Percentiles rank a stretch among this genome's conserved stretches.
Conservation (phyloP, 2,113 vertebrate genomes). For the Festucalex cinctus region DNA sequence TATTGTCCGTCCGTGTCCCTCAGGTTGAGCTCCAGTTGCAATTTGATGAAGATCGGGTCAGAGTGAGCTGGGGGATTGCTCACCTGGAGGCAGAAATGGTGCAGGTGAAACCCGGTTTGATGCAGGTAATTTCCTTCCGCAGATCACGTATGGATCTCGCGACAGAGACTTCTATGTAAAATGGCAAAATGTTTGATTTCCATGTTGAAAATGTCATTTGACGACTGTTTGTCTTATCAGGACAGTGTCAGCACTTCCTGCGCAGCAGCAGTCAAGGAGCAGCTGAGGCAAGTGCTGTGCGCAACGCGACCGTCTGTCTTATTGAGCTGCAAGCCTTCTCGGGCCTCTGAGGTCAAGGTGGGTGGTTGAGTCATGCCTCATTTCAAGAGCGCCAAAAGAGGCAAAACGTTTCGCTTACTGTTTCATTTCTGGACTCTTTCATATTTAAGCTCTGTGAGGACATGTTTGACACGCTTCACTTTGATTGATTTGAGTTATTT, state of each 20-base stretch:
- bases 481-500: neutral
- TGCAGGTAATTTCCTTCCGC: constrained; percentile 54
- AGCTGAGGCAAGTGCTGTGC: constrained; percentile 76
- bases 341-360: constrained; percentile 77
- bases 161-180: neutral
- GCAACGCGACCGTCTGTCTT: constrained; percentile 76
- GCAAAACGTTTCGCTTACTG: neutral
- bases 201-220: neutral
- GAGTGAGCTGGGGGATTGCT: constrained; percentile 77
- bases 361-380: constrained; percentile 7
- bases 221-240: constrained; percentile 40
- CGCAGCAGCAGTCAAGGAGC: constrained; percentile 62
- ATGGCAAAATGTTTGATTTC: neutral
- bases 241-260: constrained; percentile 38
- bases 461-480: neutral
- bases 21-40: constrained; percentile 86
- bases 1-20: constrained; percentile 12
- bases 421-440: neutral
- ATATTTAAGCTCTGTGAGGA: neutral
- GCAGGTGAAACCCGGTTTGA: constrained; percentile 50
- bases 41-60: constrained; percentile 77
- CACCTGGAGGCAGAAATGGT: constrained; percentile 56
- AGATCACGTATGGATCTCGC: neutral
- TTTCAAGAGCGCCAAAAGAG: neutral
- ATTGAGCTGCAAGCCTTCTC: constrained; percentile 77